Evolutionary conservation across 2,888 invertebrate genomes (phyloP).

Genomic region (Xylocampa areola): DNA sequence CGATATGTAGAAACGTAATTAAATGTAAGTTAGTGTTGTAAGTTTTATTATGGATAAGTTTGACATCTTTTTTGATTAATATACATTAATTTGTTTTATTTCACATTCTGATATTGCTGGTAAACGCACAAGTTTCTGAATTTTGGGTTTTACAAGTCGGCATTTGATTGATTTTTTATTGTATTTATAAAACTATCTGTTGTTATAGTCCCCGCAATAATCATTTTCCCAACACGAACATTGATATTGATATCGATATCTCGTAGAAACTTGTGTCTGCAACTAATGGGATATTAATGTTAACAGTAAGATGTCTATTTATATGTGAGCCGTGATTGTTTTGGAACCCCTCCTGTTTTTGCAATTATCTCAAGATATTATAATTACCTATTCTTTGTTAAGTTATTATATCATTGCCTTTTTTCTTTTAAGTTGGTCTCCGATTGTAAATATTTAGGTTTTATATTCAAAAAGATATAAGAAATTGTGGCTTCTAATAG

Average conservation of each 20-base stretch:
- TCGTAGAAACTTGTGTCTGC: slow-evolving; percentile 17
- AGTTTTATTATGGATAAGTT: slow-evolving; percentile 41
- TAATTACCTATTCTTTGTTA: no score
- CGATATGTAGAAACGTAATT: slow-evolving; percentile 46
- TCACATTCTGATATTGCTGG: slow-evolving; percentile 1
- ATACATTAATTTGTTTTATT: slow-evolving; percentile 13
- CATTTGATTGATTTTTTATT: neutral
- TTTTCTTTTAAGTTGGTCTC: slow-evolving; percentile 36
- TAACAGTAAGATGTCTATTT: slow-evolving; percentile 28
- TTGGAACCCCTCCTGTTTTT: slow-evolving; percentile 13
- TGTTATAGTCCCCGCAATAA: slow-evolving; percentile 6
- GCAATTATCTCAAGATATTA: slow-evolving; percentile 11
- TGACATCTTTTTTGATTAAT: slow-evolving; percentile 32
- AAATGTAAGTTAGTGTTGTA: slow-evolving; percentile 50
- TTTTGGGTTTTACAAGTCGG: neutral
- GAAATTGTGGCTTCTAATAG: slow-evolving; percentile 74
- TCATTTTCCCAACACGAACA: slow-evolving; percentile 31
- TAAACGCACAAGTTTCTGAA: slow-evolving; percentile 19
- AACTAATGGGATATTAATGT: slow-evolving; percentile 28
- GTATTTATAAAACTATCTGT: neutral
- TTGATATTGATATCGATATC: slow-evolving; percentile 30
- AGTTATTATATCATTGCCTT: slow-evolving; percentile 22
- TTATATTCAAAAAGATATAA: slow-evolving; percentile 64
- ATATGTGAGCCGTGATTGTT: slow-evolving; percentile 16
- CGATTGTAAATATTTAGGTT: slow-evolving; percentile 69